Evolutionary conservation across 2,797 vertebrate species (phyloP).

Genomic region (Antennarius maculatus): DNA sequence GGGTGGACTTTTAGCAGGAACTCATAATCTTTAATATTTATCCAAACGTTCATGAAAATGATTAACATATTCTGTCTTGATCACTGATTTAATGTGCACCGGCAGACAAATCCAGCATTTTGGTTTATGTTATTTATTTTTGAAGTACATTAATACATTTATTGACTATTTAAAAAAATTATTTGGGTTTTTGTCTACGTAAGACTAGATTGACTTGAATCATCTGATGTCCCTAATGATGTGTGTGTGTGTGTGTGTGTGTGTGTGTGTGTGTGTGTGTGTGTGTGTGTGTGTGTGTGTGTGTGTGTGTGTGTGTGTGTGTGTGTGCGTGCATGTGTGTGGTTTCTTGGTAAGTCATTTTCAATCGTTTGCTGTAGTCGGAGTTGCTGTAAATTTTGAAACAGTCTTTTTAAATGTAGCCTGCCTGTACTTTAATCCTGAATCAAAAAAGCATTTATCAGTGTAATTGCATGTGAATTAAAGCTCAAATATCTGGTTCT

Average conservation of each 20-base stretch:
- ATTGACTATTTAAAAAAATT: neutral
- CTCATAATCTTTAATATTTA: slow-evolving; percentile 13
- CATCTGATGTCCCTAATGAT: neutral
- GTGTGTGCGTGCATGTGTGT: no score
- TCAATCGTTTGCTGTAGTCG: neutral
- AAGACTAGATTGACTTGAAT: neutral
- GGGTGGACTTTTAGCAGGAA: slow-evolving; percentile 9
- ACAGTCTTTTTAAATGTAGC: neutral
- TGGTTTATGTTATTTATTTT: slow-evolving; percentile 3
- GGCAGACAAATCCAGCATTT: neutral
- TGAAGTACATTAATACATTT: neutral
- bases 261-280: slow-evolving; percentile 1
- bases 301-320: no score
- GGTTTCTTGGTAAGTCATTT: neutral
- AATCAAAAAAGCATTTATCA: neutral
- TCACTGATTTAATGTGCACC: neutral
- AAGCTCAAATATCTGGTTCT: neutral
- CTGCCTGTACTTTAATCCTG: neutral
- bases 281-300: no score
- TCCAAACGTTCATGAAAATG: neutral
- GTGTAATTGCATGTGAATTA: slow-evolving; percentile 10
- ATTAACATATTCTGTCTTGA: neutral
- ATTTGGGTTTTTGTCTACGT: no score
- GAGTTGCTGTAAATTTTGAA: neutral
- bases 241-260: slow-evolving; percentile 9